Percentiles rank a stretch among this genome's conserved stretches.
Conservation (phyloP, 2,113 vertebrate species). For the Leiothrix lutea region DNA sequence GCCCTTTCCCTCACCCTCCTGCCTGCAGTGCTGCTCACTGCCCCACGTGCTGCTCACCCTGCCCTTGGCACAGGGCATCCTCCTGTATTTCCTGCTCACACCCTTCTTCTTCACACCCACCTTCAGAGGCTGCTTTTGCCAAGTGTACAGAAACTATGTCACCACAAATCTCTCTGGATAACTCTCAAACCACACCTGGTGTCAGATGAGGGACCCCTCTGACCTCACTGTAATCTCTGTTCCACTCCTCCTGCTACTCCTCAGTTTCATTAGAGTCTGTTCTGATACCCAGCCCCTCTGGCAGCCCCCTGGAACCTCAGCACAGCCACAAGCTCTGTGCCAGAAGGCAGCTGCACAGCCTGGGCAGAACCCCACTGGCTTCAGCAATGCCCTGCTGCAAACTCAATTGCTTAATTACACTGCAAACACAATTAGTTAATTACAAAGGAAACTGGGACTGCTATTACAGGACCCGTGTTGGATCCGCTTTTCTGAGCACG, state of each 20-base stretch:
- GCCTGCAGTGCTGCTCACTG: neutral
- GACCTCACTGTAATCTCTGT: neutral
- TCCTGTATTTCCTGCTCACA: accelerated
- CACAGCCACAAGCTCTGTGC: accelerated
- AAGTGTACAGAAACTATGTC: neutral
- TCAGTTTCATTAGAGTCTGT: neutral
- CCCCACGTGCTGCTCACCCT: neutral
- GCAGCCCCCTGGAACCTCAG: neutral
- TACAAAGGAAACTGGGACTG: neutral
- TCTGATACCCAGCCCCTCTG: neutral
- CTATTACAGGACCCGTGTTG: neutral
- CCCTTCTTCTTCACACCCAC: neutral
- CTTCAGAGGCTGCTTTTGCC: neutral
- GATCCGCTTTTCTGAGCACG: neutral
- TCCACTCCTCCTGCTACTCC: neutral
- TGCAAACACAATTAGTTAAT: neutral
- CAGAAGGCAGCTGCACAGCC: neutral
- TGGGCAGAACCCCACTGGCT: neutral
- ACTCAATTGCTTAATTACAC: neutral
- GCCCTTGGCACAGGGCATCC: neutral
- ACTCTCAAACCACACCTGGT: neutral
- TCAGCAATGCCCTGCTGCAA: neutral
- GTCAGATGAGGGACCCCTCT: neutral
- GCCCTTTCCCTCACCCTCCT: accelerated
- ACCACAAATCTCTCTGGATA: neutral